phyloP scores from a whole-genome alignment of 1,140 invertebrate species.

The Procambarus virginalis region DNA sequence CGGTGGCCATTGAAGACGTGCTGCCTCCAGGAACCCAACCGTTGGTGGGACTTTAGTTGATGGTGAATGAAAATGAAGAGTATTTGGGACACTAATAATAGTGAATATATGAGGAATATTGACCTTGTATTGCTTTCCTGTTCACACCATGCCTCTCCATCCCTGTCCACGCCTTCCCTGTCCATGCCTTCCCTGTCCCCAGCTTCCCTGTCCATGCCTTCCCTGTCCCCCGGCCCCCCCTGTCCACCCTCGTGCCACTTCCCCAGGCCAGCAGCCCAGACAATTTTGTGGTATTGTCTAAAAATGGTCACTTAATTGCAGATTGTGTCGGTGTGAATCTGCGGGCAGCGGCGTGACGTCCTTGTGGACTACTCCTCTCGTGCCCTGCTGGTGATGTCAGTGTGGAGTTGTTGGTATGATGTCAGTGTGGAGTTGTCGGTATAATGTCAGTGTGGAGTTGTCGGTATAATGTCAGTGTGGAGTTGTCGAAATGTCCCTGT shows the following conservation, averaged over 20 bases:
- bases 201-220: neutral
- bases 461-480: neutral
- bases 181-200: no score
- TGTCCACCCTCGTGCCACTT: neutral
- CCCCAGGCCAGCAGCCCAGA: neutral
- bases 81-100: no score
- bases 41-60: no score
- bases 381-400: neutral
- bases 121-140: no score
- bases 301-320: neutral
- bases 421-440: neutral
- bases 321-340: conserved; percentile 5
- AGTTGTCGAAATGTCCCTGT: neutral
- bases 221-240: neutral
- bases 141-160: no score
- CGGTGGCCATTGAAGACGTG: no score
- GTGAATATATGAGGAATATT: no score
- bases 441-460: neutral
- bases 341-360: neutral
- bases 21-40: no score
- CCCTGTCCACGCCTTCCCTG: neutral
- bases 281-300: neutral
- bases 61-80: no score
- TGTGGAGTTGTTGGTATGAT: neutral
- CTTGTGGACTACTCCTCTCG: neutral